These are phyloP conservation scores for Tachystola acroxantha DNA, from an alignment of 2,888 invertebrate species.

Conservation along the genomic window DNA sequence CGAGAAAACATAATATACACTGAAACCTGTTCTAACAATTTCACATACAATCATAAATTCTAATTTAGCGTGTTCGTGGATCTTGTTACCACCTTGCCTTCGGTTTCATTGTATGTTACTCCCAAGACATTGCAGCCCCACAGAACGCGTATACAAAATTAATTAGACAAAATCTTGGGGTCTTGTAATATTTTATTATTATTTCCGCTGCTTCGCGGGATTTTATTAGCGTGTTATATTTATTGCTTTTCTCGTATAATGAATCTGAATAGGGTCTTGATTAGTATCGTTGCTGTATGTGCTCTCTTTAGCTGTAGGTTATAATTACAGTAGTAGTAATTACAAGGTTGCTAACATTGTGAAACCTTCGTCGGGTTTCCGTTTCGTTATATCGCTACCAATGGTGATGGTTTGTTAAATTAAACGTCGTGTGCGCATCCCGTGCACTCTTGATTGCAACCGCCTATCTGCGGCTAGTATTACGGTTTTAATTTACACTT, in stretches of 20 bases:
- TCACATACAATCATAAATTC: slow-evolving; percentile 77
- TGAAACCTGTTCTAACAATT: slow-evolving; percentile 70
- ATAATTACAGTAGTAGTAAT: slow-evolving; percentile 73
- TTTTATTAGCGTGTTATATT: slow-evolving; percentile 72
- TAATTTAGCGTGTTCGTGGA: slow-evolving; percentile 70
- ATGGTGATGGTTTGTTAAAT: slow-evolving; percentile 71
- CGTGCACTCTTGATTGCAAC: slow-evolving; percentile 57
- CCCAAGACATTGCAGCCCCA: slow-evolving; percentile 72
- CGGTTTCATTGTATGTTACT: slow-evolving; percentile 71
- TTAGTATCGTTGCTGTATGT: slow-evolving; percentile 56
- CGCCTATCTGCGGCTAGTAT: slow-evolving; percentile 42
- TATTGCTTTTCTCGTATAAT: slow-evolving; percentile 66
- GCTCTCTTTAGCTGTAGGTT: slow-evolving; percentile 52
- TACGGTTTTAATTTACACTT: slow-evolving; percentile 38
- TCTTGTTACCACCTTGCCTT: slow-evolving; percentile 67
- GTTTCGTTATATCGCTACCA: slow-evolving; percentile 52
- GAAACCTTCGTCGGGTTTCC: slow-evolving; percentile 51
- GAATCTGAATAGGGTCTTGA: slow-evolving; percentile 69
- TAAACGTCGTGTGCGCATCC: slow-evolving; percentile 58
- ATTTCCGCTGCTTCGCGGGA: slow-evolving; percentile 63
- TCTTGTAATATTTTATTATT: slow-evolving; percentile 76
- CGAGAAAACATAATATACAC: slow-evolving; percentile 50
- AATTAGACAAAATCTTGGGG: slow-evolving; percentile 73
- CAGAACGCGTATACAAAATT: slow-evolving; percentile 71
- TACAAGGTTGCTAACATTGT: slow-evolving; percentile 62